Evolutionary conservation across 2,797 vertebrate genomes (phyloP).

Genomic region (Pogoniulus pusillus): DNA sequence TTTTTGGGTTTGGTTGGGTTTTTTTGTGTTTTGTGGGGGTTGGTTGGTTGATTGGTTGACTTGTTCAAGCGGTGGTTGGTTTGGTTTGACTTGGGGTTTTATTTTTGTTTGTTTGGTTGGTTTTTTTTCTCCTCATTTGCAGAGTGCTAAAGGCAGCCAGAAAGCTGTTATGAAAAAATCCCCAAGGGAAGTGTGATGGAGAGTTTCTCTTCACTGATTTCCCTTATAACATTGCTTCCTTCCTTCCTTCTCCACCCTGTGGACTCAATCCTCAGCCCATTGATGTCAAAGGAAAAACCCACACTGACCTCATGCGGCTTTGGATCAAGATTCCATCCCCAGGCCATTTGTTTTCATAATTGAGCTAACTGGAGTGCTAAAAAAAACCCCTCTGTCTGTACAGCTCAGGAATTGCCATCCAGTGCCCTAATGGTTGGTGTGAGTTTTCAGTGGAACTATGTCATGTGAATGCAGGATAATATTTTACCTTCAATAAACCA

Average conservation of each 20-base stretch:
- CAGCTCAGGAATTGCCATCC: background rate
- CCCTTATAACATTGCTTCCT: slow-evolving; percentile 62
- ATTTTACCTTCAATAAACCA: slow-evolving; percentile 41
- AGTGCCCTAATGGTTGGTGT: background rate
- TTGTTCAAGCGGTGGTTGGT: too few species aligned
- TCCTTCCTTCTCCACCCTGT: slow-evolving; percentile 44
- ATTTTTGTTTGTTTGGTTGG: too few species aligned
- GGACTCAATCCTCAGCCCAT: background rate
- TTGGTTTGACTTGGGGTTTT: too few species aligned
- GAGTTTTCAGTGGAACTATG: background rate
- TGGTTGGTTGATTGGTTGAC: too few species aligned
- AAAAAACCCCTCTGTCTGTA: background rate
- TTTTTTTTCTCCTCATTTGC: background rate
- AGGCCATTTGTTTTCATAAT: slow-evolving; percentile 43
- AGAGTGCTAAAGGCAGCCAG: slow-evolving; percentile 41
- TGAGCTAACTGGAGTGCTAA: background rate
- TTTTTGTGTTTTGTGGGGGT: too few species aligned
- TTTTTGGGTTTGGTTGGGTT: too few species aligned
- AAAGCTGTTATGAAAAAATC: slow-evolving; percentile 44
- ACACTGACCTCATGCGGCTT: slow-evolving; percentile 55
- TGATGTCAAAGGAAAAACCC: slow-evolving; percentile 63
- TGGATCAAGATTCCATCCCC: background rate
- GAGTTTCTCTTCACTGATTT: slow-evolving; percentile 49
- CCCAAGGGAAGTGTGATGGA: slow-evolving; percentile 44
- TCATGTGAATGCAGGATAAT: background rate